Base-by-base conservation (phyloP, 2,888 invertebrate genomes). In the Elaeidobius kamerunicus region DNA sequence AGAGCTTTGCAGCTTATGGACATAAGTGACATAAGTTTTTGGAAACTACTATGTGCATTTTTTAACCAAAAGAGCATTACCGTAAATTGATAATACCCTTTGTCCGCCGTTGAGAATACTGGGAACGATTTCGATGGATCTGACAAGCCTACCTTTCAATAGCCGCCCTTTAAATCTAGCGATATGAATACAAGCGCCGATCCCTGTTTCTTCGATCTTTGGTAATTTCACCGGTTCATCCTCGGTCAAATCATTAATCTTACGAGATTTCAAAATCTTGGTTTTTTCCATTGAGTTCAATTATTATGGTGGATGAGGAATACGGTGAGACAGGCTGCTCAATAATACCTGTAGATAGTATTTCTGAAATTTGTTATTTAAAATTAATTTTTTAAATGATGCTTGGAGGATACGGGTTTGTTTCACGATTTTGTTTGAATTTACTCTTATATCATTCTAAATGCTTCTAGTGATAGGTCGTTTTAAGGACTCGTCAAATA, bases 1-100 rank as follows among this genome's bases (percentile, higher is more conserved):
- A 7, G 38, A 38, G 6, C 9, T 7, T 16, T 16, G 9, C 4
- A 38, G 17, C 6, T 38, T 3, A 17, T 38, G 38, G 3, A 38
- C 16, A 6, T n/a, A n/a, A n/a, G n/a, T n/a, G n/a, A n/a, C 52
- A 55, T 55, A 1, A 55, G 17, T 15, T n/a, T 17, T 18, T 48
- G 56, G 34, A 55, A 55, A 0, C 42, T 55, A 2, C 19, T 12
- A 1, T 52, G 56, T 1, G 52, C 56, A 20, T 34, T 54, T 16
- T 53, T 55, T 2, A 55, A 15, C 1, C 56, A 53, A 20, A 55
- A 54, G 1, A 54, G 49, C 44, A 56, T 43, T 7, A 56, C 36
- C 6, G 12, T 50, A 30, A 56, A 55, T 17, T 55, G 53, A 20
- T 41, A 55, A 2, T 3, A 9, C 9, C 9, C 7, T n/a, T 38